Conservation (phyloP, 2,888 invertebrate genomes). For the Brenthis hecate region DNA sequence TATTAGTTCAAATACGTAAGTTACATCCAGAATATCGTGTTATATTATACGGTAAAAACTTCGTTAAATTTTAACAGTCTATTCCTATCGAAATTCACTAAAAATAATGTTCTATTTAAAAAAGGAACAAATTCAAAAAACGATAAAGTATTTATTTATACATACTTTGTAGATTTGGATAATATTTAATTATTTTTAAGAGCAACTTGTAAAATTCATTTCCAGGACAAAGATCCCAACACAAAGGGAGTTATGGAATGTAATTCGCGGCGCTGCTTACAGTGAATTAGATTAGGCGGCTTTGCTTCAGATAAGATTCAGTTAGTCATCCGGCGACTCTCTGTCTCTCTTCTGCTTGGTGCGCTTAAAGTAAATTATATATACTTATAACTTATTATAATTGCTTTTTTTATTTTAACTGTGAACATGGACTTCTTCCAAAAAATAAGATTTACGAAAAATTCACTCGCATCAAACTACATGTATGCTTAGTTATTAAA, state of each 20-base stretch:
- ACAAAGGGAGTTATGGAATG: slow-evolving; percentile 7
- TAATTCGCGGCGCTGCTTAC: not conserved
- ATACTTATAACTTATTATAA: not conserved
- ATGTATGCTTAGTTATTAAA: too few species aligned
- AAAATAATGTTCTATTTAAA: too few species aligned
- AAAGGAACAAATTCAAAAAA: too few species aligned
- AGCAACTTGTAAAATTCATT: slow-evolving; percentile 13
- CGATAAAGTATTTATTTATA: too few species aligned
- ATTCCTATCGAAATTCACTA: too few species aligned
- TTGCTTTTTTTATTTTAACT: not conserved
- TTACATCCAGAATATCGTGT: too few species aligned
- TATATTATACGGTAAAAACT: too few species aligned
- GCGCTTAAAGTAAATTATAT: slow-evolving; percentile 1
- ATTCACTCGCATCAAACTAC: too few species aligned
- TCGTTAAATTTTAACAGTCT: too few species aligned
- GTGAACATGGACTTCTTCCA: not conserved
- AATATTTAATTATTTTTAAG: slow-evolving; percentile 12
- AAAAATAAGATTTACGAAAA: too few species aligned
- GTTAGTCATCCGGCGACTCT: not conserved
- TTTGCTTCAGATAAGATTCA: slow-evolving; percentile 7
- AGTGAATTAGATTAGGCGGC: slow-evolving; percentile 10
- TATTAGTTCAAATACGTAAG: too few species aligned
- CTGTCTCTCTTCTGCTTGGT: not conserved
- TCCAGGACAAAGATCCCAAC: slow-evolving; percentile 3
- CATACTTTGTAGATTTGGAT: not conserved